phyloP scores from a whole-genome alignment of 2,888 invertebrate species.

The Drosophila buzzatii region DNA sequence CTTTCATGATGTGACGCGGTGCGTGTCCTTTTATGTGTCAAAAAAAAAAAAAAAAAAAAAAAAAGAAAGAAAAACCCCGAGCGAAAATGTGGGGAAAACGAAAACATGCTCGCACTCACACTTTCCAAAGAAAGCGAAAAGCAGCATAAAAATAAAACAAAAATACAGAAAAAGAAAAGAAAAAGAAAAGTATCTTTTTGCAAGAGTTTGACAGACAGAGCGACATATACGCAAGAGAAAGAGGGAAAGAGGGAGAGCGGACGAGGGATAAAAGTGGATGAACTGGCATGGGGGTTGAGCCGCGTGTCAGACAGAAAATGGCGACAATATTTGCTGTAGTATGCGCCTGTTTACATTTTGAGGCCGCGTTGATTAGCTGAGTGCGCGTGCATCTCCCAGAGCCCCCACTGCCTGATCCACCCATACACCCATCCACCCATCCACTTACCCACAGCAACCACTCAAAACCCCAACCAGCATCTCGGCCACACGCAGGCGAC shows the following conservation, averaged over 20 bases:
- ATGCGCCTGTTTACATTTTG: slow-evolving; percentile 80
- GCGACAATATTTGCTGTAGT: slow-evolving; percentile 80
- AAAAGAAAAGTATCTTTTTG: slow-evolving; percentile 73
- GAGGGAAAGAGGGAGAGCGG: slow-evolving; percentile 3
- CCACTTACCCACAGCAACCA: background rate
- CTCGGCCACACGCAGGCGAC: slow-evolving; percentile 56
- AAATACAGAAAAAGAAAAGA: slow-evolving; percentile 24
- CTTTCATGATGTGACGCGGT: slow-evolving; percentile 85
- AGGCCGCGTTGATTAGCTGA: slow-evolving; percentile 75
- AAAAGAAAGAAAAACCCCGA: slow-evolving; percentile 59
- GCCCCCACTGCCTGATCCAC: slow-evolving; percentile 2
- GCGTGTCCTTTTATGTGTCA: slow-evolving; percentile 85
- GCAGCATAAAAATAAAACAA: slow-evolving; percentile 39
- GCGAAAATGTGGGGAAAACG: slow-evolving; percentile 61
- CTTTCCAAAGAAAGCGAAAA: slow-evolving; percentile 68
- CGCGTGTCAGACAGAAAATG: slow-evolving; percentile 69
- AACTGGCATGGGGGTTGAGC: slow-evolving; percentile 36
- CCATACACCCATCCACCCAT: background rate
- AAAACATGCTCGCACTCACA: slow-evolving; percentile 68
- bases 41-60: slow-evolving; percentile 66
- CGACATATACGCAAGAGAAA: slow-evolving; percentile 49
- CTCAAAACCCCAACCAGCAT: slow-evolving; percentile 22
- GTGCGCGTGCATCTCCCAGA: slow-evolving; percentile 46
- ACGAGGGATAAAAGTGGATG: slow-evolving; percentile 37
- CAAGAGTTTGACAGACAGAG: slow-evolving; percentile 69